phyloP scores from a whole-genome alignment of 2,888 invertebrate species.

The Halictus quadricinctus region DNA sequence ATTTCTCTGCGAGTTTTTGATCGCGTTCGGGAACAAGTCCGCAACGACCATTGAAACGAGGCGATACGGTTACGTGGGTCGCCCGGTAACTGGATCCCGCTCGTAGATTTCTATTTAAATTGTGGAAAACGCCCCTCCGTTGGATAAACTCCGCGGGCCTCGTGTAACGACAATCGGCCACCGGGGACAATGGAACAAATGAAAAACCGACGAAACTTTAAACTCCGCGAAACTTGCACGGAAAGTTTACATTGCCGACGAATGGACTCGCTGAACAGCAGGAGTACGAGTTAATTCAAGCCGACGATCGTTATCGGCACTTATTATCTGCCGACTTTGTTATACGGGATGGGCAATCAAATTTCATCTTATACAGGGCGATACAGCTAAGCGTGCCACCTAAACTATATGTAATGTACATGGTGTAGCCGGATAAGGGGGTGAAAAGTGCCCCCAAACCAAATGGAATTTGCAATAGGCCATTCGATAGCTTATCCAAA shows the following conservation, averaged over 20 bases:
- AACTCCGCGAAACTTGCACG: not conserved
- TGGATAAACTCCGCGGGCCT: slow-evolving; percentile 2
- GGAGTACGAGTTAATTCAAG: slow-evolving; percentile 27
- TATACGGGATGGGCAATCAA: not conserved
- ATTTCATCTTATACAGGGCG: not conserved
- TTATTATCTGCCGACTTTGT: not conserved
- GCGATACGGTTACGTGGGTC: slow-evolving; percentile 62
- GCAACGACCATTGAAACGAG: slow-evolving; percentile 58
- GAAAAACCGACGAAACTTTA: slow-evolving; percentile 27
- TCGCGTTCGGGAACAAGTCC: slow-evolving; percentile 39
- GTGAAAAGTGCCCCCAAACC: no score
- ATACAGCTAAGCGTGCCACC: no score
- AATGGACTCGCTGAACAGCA: slow-evolving; percentile 10
- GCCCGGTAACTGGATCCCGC: slow-evolving; percentile 53
- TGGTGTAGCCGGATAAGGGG: no score
- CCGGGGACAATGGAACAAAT: not conserved
- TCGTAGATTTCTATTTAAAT: slow-evolving; percentile 59
- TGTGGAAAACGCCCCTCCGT: slow-evolving; percentile 41
- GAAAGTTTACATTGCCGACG: slow-evolving; percentile 11
- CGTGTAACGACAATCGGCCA: not conserved
- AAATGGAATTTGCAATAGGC: no score
- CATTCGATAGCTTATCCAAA: no score
- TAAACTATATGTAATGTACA: no score
- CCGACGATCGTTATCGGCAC: slow-evolving; percentile 4
- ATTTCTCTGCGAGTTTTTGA: slow-evolving; percentile 28